Conservation (phyloP, 2,797 vertebrate genomes). For the Malacoctenus gilli region DNA sequence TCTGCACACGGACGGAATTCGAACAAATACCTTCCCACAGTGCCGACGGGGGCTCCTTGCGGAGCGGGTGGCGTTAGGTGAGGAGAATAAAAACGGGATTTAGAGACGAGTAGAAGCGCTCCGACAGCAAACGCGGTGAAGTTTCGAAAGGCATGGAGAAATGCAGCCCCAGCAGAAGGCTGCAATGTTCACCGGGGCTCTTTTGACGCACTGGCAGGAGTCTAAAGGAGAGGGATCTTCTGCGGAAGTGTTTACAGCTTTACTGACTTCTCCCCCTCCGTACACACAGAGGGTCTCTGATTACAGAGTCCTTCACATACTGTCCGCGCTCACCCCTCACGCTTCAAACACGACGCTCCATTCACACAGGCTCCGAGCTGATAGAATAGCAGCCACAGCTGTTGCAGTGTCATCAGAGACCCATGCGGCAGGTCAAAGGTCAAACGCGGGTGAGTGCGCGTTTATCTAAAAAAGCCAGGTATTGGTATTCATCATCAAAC, state of each 20-base stretch:
- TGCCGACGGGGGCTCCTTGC: conserved; percentile 22
- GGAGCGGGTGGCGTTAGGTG: conserved; percentile 16
- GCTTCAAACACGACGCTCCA: conserved; percentile 72
- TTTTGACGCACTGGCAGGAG: conserved; percentile 52
- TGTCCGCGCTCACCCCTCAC: conserved; percentile 65
- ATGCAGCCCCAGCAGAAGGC: conserved; percentile 13
- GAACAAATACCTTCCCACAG: conserved; percentile 63
- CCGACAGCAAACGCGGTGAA: conserved; percentile 1
- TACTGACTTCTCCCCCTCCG: conserved; percentile 55
- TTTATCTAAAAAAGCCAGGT: conserved; percentile 55
- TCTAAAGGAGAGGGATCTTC: conserved; percentile 60
- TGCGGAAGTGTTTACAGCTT: conserved; percentile 75
- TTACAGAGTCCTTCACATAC: conserved; percentile 79
- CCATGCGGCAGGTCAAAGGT: conserved; percentile 68
- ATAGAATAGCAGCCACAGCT: conserved; percentile 78
- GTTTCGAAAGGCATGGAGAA: conserved; percentile 24
- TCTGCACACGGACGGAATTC: conserved; percentile 57
- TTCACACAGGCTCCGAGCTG: conserved; percentile 68
- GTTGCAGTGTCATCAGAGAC: conserved; percentile 70
- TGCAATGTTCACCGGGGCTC: conserved; percentile 51
- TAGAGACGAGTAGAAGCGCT: conserved; percentile 18
- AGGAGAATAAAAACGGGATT: neutral
- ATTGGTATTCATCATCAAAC: conserved; percentile 20
- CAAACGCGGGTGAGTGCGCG: conserved; percentile 59
- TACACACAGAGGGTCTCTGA: conserved; percentile 62